Percentiles rank a stretch among this genome's conserved stretches.
Conservation (phyloP, 2,888 invertebrate species). For the Galeruca laticollis region DNA sequence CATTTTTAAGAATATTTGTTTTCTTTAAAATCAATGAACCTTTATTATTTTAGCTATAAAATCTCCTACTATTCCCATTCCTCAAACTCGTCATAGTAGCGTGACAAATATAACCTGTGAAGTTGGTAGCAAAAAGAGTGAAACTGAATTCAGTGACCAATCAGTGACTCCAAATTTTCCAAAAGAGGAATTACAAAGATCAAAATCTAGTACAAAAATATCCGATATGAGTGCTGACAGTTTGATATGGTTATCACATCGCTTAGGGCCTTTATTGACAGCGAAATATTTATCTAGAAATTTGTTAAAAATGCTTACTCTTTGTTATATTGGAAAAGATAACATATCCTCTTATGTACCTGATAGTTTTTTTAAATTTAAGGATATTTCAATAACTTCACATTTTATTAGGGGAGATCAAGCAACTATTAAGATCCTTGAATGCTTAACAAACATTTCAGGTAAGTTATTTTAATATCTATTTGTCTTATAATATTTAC, state of each 20-base stretch:
- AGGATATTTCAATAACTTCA: conserved; percentile 75
- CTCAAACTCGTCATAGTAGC: conserved; percentile 68
- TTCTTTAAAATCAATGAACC: neutral
- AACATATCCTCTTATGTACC: conserved; percentile 64
- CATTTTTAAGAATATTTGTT: no score
- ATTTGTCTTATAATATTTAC: no score
- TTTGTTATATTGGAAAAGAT: conserved; percentile 91
- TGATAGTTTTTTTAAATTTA: conserved; percentile 68
- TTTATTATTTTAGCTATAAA: conserved; percentile 43
- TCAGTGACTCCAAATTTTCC: conserved; percentile 15
- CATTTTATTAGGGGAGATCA: conserved; percentile 81
- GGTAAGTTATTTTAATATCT: conserved; percentile 70
- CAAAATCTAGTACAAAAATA: conserved; percentile 69
- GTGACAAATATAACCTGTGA: conserved; percentile 72
- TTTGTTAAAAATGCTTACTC: conserved; percentile 90
- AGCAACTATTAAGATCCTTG: conserved; percentile 88
- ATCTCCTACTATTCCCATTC: conserved; percentile 81
- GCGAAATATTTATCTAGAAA: conserved; percentile 92
- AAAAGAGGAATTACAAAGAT: conserved; percentile 8
- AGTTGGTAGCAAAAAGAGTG: conserved; percentile 73
- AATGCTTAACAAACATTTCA: conserved; percentile 89
- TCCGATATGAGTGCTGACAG: conserved; percentile 91
- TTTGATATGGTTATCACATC: conserved; percentile 91
- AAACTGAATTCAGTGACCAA: conserved; percentile 60
- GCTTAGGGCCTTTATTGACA: conserved; percentile 93